Percentiles rank a stretch among this genome's conserved stretches.
Conservation (phyloP, 2,797 vertebrate species). For the Acrocephalus scirpaceus region DNA sequence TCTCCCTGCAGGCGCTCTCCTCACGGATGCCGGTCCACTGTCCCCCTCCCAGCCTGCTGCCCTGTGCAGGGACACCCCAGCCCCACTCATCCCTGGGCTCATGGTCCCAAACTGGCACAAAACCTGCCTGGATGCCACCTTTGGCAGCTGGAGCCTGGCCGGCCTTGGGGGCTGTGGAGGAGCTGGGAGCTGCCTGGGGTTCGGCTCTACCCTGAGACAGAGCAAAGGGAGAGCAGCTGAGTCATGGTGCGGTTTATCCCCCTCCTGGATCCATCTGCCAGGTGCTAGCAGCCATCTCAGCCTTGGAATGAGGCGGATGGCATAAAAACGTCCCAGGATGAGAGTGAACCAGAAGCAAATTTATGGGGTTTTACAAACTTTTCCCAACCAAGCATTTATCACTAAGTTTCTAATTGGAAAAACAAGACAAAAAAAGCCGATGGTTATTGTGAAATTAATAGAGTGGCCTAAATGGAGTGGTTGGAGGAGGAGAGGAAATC, state of each 20-base stretch:
- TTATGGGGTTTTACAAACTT: accelerated
- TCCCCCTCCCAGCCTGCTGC: neutral
- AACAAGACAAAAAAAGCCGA: accelerated
- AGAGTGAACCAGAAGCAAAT: neutral
- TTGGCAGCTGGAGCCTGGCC: neutral
- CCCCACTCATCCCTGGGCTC: neutral
- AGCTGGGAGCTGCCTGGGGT: neutral
- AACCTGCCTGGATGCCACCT: neutral
- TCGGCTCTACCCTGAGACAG: accelerated
- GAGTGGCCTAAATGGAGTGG: accelerated
- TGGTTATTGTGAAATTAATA: accelerated
- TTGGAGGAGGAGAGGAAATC: neutral
- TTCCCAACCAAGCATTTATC: neutral
- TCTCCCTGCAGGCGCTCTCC: neutral
- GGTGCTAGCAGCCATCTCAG: neutral
- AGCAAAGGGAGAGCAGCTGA: neutral
- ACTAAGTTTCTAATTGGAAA: neutral
- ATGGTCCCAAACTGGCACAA: neutral
- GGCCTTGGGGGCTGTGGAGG: neutral
- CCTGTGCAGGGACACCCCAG: neutral
- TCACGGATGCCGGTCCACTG: accelerated
- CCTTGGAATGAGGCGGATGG: accelerated
- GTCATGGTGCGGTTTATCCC: accelerated
- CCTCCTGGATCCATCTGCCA: too few relatives aligned
- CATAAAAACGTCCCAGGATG: accelerated